Conservation (phyloP, 2,888 invertebrate species). For the Oscheius myriophilus region DNA sequence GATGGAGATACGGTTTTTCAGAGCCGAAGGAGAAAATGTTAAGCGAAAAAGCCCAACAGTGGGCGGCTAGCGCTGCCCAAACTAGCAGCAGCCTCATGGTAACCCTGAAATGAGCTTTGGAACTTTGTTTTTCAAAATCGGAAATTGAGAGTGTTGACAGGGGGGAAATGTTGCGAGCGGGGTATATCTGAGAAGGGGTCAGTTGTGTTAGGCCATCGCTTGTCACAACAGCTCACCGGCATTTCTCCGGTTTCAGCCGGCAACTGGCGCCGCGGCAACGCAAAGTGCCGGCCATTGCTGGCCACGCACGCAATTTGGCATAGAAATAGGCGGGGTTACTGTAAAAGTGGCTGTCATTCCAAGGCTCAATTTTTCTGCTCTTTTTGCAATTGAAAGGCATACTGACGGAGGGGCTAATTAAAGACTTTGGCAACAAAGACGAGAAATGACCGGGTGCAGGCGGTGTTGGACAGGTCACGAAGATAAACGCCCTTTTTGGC, state of each 20-base stretch:
- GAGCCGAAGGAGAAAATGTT: conserved; percentile 17
- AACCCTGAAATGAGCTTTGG: conserved; percentile 8
- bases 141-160: neutral
- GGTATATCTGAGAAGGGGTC: conserved; percentile 19
- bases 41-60: conserved; percentile 26
- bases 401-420: neutral
- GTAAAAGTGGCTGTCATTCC: conserved; percentile 14
- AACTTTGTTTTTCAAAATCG: neutral
- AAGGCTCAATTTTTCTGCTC: neutral
- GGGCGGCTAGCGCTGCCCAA: conserved; percentile 26
- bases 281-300: conserved; percentile 28
- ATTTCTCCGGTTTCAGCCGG: conserved; percentile 28
- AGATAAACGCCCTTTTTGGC: conserved; percentile 13
- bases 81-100: conserved; percentile 33
- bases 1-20: conserved; percentile 53
- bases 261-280: conserved; percentile 24
- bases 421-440: neutral
- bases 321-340: conserved; percentile 6
- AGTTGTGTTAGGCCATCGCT: conserved; percentile 28
- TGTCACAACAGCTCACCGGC: conserved; percentile 31
- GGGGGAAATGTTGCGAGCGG: conserved; percentile 3
- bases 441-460: too few relatives aligned
- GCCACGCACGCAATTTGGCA: conserved; percentile 17
- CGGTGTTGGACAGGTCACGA: conserved; percentile 13
- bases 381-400: neutral